Evolutionary conservation across 2,113 vertebrate genomes (phyloP), one percentile per base, ranked within the genome.

Genomic region (Coracopsis vasa): DNA sequence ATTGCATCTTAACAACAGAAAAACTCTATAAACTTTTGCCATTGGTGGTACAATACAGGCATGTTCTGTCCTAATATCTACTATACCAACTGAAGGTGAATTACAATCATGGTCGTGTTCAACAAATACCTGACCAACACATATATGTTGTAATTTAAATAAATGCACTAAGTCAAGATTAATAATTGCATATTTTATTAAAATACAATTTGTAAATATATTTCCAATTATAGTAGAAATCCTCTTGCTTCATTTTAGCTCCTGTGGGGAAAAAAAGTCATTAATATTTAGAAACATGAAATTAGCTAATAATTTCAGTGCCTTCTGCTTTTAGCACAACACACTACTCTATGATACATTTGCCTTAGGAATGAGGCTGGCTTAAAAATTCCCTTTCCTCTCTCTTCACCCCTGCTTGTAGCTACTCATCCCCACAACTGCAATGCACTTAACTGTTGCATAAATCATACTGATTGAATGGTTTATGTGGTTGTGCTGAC

Each of bases 341-440:
- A 28, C 12, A 3, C 53, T 51, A 33, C 23, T 35, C 5, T 3
- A 33, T 1, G 5, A n/a, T n/a, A 20, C 7, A 21, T 6, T 80
- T 42, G 15, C 33, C 29, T 66, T 17, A 45, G 41, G 35, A 66
- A 50, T 29, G 5, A 81, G 11, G 6, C 13, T 81, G 48, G 13
- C 16, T 79, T 83, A 29, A 88, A 90, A 80, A 61, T 23, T 72
- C 21, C 7, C 6, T 19, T 77, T 61, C 6, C 12, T 19, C 72
- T 61, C 5, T 86, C 8, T 69, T 9, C 16, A 8, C 12, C 8
- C 23, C 10, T 74, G 27, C 19, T 67, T 67, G 20, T 7, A 48
- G 23, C 31, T n/a, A 48, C 15, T 33, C 39, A 89, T 21, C 5
- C 41, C 15, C 45, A 28, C 0, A 0, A 14, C 37, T 70, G n/a